Conservation (phyloP, 1,140 invertebrate genomes). For the Dendrolimus kikuchii region DNA sequence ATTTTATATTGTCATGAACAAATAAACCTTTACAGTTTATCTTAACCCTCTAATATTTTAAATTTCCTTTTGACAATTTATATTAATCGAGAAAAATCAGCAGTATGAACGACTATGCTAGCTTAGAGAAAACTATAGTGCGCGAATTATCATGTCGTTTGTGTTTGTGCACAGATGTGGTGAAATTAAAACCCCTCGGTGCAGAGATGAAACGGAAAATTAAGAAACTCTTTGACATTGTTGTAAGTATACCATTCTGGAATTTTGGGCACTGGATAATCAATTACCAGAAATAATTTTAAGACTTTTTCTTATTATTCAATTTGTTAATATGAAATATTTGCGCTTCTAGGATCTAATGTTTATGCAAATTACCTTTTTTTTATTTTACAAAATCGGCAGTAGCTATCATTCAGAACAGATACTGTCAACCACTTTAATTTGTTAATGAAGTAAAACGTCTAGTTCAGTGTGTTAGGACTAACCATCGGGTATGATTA, state of each 20-base stretch:
- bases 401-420: too few relatives aligned
- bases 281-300: too few relatives aligned
- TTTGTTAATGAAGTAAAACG: too few relatives aligned
- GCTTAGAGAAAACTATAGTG: constrained; percentile 58
- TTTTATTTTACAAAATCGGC: too few relatives aligned
- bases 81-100: constrained; percentile 16
- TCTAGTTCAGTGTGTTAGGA: too few relatives aligned
- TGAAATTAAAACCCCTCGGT: constrained; percentile 60
- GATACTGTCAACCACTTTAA: too few relatives aligned
- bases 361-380: too few relatives aligned
- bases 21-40: constrained; percentile 20
- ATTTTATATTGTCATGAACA: constrained; percentile 32
- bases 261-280: background rate
- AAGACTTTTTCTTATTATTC: too few relatives aligned
- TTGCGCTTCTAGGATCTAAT: constrained; percentile 4
- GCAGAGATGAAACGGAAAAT: constrained; percentile 55
- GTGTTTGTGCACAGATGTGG: constrained; percentile 58
- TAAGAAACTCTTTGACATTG: constrained; percentile 52
- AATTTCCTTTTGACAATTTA: constrained; percentile 8
- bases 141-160: constrained; percentile 61
- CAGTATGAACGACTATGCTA: constrained; percentile 56
- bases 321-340: too few relatives aligned
- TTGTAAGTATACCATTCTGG: constrained; percentile 31
- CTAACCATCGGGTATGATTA: too few relatives aligned
- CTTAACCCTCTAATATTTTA: constrained; percentile 13